phyloP scores from a whole-genome alignment of 2,888 invertebrate species.

The Emmelina monodactyla region DNA sequence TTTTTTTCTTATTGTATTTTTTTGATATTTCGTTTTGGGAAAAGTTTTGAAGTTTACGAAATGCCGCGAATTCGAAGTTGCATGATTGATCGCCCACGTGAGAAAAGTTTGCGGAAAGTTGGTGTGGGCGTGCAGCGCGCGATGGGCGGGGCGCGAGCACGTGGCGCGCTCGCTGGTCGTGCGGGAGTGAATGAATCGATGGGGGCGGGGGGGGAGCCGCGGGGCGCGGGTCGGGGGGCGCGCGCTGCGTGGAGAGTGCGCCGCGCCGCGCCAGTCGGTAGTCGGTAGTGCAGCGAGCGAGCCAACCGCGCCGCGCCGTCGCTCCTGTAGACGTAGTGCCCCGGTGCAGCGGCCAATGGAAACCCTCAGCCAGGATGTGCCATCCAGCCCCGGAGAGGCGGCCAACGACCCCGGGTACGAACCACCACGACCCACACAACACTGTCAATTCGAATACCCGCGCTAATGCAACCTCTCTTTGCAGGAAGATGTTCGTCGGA shows the following conservation, averaged over 20 bases:
- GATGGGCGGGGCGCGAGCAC: slow-evolving; percentile 37
- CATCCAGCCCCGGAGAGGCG: slow-evolving; percentile 87
- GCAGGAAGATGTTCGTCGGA: slow-evolving; percentile 99
- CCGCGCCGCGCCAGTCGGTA: slow-evolving; percentile 78
- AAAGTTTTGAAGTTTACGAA: too few species aligned
- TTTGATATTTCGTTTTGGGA: too few species aligned
- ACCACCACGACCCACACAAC: slow-evolving; percentile 14
- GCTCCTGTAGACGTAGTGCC: slow-evolving; percentile 70
- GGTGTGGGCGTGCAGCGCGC: slow-evolving; percentile 31
- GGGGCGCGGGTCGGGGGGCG: slow-evolving; percentile 58
- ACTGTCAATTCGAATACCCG: slow-evolving; percentile 18
- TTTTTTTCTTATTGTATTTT: too few species aligned
- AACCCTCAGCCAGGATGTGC: slow-evolving; percentile 81
- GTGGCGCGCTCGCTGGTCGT: slow-evolving; percentile 60
- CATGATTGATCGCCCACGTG: too few species aligned
- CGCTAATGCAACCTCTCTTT: slow-evolving; percentile 60
- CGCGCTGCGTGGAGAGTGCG: slow-evolving; percentile 71
- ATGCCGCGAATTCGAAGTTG: too few species aligned
- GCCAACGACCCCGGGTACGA: slow-evolving; percentile 94
- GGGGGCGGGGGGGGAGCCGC: slow-evolving; percentile 44
- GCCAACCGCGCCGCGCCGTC: slow-evolving; percentile 67
- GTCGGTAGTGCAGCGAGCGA: slow-evolving; percentile 73
- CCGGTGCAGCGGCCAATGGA: slow-evolving; percentile 71
- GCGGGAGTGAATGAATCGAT: slow-evolving; percentile 63
- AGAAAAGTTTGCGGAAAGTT: too few species aligned